phyloP scores from a whole-genome alignment of 2,888 invertebrate species.

The Pimpla rufipes region DNA sequence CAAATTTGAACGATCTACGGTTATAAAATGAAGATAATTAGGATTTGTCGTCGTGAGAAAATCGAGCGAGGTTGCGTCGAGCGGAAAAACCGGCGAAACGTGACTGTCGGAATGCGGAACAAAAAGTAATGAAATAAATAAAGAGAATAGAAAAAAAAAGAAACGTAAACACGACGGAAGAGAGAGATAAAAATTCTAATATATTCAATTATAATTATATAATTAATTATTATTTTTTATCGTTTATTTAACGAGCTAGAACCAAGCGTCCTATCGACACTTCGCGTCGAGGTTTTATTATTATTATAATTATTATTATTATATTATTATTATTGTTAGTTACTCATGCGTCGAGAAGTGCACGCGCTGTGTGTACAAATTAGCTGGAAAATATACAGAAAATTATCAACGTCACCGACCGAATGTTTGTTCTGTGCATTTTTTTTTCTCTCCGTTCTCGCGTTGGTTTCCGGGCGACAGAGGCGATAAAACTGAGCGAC shows the following conservation, averaged over 20 bases:
- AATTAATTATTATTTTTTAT: slow-evolving; percentile 69
- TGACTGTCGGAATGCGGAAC: not conserved
- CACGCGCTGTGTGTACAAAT: slow-evolving; percentile 57
- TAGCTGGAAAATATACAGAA: slow-evolving; percentile 59
- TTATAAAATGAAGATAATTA: slow-evolving; percentile 39
- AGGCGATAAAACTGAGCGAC: not conserved
- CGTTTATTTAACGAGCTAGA: slow-evolving; percentile 67
- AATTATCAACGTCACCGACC: slow-evolving; percentile 23
- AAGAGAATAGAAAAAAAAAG: slow-evolving; percentile 36
- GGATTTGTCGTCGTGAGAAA: slow-evolving; percentile 42
- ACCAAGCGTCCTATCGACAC: slow-evolving; percentile 65
- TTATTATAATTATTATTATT: slow-evolving; percentile 56
- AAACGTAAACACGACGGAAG: slow-evolving; percentile 34
- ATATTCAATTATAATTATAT: slow-evolving; percentile 79
- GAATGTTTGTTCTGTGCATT: not conserved
- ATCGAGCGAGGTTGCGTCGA: not conserved
- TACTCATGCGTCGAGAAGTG: slow-evolving; percentile 49
- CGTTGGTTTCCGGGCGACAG: not conserved
- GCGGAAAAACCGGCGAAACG: not conserved
- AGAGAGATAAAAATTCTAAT: slow-evolving; percentile 79
- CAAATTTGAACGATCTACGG: slow-evolving; percentile 23
- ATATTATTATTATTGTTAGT: slow-evolving; percentile 51
- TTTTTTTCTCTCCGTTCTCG: not conserved
- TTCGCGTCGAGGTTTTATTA: slow-evolving; percentile 56
- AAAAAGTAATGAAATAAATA: slow-evolving; percentile 24